Percentiles rank a stretch among this genome's conserved stretches.
Conservation (phyloP, 2,888 invertebrate species). For the Itoplectis maculator region DNA sequence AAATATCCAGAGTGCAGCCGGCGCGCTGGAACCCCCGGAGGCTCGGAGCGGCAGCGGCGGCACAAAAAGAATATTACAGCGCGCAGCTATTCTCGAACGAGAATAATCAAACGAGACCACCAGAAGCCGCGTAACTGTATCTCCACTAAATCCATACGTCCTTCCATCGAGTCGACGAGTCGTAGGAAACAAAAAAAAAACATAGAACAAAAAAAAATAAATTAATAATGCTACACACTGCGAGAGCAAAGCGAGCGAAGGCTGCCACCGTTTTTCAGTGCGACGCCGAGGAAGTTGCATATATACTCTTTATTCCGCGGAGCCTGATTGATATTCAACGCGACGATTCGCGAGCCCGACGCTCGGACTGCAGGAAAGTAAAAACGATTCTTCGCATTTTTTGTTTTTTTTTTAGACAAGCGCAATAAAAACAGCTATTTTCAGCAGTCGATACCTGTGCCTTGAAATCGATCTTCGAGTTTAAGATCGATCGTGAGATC, state of each 20-base stretch:
- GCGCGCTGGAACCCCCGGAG: background rate
- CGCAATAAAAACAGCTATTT: no score
- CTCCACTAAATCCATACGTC: constrained; percentile 15
- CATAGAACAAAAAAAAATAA: background rate
- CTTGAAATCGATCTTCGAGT: no score
- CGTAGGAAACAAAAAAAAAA: background rate
- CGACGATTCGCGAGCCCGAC: background rate
- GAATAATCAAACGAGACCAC: constrained; percentile 53
- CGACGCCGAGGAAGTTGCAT: constrained; percentile 3
- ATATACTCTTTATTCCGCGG: background rate
- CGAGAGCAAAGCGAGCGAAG: background rate
- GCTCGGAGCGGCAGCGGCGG: constrained; percentile 14
- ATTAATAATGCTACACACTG: constrained; percentile 17
- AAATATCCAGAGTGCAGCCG: constrained; percentile 14
- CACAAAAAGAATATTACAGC: constrained; percentile 50
- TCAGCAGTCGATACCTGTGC: no score
- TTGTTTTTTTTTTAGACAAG: no score
- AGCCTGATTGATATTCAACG: background rate
- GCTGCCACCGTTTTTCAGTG: background rate
- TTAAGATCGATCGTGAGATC: no score
- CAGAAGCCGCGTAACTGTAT: constrained; percentile 44
- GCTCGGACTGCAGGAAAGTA: no score
- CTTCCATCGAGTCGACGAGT: background rate
- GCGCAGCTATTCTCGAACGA: constrained; percentile 34
- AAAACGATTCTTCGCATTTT: no score